phyloP scores from a whole-genome alignment of 2,888 invertebrate genomes.

The Mycalesis mineus region DNA sequence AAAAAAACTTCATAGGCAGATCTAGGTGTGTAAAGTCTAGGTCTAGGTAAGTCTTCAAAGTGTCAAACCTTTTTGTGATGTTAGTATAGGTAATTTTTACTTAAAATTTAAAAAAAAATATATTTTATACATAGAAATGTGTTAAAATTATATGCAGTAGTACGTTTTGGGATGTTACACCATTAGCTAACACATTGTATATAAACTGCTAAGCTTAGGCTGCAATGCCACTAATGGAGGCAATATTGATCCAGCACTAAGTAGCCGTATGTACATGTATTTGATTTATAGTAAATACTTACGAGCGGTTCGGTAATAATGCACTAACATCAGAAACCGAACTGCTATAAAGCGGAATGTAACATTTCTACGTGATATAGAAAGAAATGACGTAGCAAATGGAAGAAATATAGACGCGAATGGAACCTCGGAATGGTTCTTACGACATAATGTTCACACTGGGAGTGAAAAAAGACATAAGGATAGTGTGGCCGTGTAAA shows the following conservation, averaged over 20 bases:
- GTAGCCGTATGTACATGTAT: neutral
- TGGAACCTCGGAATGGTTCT: slow-evolving; percentile 54
- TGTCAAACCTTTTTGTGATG: no score
- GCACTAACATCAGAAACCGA: slow-evolving; percentile 18
- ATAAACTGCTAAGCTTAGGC: no score
- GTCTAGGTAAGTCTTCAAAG: no score
- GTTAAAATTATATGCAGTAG: no score
- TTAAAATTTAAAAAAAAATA: no score
- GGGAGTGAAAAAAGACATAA: slow-evolving; percentile 53
- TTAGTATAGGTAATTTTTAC: no score
- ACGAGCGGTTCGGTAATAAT: slow-evolving; percentile 1
- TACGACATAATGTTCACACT: slow-evolving; percentile 52
- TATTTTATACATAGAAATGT: no score
- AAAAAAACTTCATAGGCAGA: no score
- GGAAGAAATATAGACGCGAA: slow-evolving; percentile 58
- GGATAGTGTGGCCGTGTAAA: slow-evolving; percentile 35
- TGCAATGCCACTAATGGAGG: neutral
- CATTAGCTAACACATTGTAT: no score
- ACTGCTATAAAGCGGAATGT: slow-evolving; percentile 24
- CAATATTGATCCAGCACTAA: neutral
- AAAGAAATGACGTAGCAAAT: slow-evolving; percentile 58
- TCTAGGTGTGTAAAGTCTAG: no score
- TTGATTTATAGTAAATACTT: neutral
- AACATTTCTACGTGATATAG: slow-evolving; percentile 35
- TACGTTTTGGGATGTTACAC: no score